Evolutionary conservation across 2,797 vertebrate genomes (phyloP).

Genomic region (Cyprinodon diabolis): DNA sequence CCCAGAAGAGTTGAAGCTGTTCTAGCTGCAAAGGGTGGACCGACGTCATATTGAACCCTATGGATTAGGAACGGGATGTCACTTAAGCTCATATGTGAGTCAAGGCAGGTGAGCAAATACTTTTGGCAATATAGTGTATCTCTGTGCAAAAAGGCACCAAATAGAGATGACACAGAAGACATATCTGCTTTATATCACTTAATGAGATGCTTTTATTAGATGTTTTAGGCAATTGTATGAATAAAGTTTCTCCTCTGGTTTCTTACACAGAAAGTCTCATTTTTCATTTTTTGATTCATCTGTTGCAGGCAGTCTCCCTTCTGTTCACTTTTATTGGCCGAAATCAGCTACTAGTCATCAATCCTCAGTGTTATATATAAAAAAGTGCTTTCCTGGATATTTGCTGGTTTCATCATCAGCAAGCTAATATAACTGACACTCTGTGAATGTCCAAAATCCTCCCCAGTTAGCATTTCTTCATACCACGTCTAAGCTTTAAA

Average conservation of each 20-base stretch:
- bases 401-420: conserved; percentile 76
- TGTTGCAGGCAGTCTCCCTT: conserved; percentile 62
- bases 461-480: conserved; percentile 66
- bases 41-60: no score
- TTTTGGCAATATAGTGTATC: not conserved
- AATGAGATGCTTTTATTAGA: not conserved
- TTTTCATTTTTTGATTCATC: not conserved
- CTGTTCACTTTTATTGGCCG: conserved; percentile 74
- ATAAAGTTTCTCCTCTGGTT: not conserved
- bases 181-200: not conserved
- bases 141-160: not conserved
- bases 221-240: not conserved
- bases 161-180: not conserved
- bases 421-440: conserved; percentile 62
- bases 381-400: conserved; percentile 63
- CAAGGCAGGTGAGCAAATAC: no score
- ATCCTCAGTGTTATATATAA: conserved; percentile 70
- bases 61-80: no score
- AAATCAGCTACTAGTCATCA: conserved; percentile 48
- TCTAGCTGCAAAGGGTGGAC: no score
- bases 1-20: no score
- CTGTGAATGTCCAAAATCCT: conserved; percentile 53
- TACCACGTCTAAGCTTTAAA: conserved; percentile 51
- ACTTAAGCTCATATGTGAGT: no score
- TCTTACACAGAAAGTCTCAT: not conserved